Evolutionary conservation across 1,140 invertebrate species (phyloP), one percentile per base, ranked within the genome.

Genomic region (Sarcophaga peregrina): DNA sequence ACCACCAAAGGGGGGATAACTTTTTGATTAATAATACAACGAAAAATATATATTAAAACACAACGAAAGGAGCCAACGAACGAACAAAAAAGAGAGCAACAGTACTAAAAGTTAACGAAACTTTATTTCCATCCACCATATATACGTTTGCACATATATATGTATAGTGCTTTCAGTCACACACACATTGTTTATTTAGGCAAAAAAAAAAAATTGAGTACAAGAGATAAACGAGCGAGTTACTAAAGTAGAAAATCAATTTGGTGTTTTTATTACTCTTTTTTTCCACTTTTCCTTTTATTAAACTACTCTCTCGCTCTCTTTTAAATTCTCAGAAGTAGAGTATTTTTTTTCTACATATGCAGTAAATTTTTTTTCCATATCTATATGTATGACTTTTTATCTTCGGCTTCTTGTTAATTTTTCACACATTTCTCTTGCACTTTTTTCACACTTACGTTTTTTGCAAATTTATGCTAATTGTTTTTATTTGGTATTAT

Each of bases 1-100:
- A 89, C 88, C 88, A 84, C 82, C 83, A 83, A 81, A 82, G 83
- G 75, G 75, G 75, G 76, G 62, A 74, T 84, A 84, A 84, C 84
- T 84, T 58, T 58, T 58, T 81, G 80, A 72, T 81, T 81, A 72
- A 81, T 68, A 81, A 81, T 58, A 78, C 54, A 78, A 75, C 78
- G 80, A 68, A 80, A 81, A 20, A 80, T 46, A 80, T 8, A 81
- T 20, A 74, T 17, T 54, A 45, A 82, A 73, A 52, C 62, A 78
- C 62, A 83, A 46, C 52, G 80, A 81, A 45, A 58, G 74, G 54
- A 46, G 37, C 50, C 25, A 81, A 17, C 62, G 54, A 58, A 20
- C 48, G 68, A 74, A 82, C 17, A 58, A 37, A 50, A 75, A 46
- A 72, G 72, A 68, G 62, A 82, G 62, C 20, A 82, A 82, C 58